Conservation (phyloP, 2,797 vertebrate species). For the Aulostomus chinensis region DNA sequence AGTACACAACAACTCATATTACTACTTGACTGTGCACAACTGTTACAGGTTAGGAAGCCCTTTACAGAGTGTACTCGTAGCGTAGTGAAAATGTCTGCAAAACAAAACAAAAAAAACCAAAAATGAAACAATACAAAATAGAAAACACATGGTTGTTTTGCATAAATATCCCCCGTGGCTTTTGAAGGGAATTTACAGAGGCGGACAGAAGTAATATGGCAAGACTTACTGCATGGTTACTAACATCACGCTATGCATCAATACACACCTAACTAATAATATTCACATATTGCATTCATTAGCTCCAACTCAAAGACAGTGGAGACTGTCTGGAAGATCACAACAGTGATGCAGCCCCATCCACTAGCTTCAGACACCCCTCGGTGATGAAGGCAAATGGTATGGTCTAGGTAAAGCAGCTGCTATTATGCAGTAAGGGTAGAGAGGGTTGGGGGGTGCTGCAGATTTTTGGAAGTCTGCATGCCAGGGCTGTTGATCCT, state of each 20-base stretch:
- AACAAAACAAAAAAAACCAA: too few species aligned
- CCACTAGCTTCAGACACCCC: constrained; percentile 23
- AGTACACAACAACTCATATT: too few species aligned
- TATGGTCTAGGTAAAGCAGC: constrained; percentile 45
- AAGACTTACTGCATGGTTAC: constrained; percentile 31
- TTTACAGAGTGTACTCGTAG: constrained; percentile 16
- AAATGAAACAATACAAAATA: constrained; percentile 34
- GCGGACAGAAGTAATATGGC: constrained; percentile 34
- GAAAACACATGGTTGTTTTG: constrained; percentile 43
- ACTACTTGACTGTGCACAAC: too few species aligned
- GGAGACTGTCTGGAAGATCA: constrained; percentile 31
- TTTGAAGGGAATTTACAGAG: constrained; percentile 32
- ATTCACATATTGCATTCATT: constrained; percentile 64
- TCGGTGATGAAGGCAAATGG: constrained; percentile 32
- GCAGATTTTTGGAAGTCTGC: constrained; percentile 40
- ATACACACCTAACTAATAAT: constrained; percentile 45
- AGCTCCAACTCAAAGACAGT: constrained; percentile 31
- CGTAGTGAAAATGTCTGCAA: constrained; percentile 19
- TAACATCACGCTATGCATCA: constrained; percentile 30
- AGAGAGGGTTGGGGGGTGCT: too few species aligned
- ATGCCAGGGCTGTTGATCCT: constrained; percentile 59
- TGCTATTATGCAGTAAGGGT: constrained; percentile 63
- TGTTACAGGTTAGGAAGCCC: too few species aligned
- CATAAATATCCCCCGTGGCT: constrained; percentile 53
- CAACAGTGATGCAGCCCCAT: constrained; percentile 12